Evolutionary conservation across 2,113 vertebrate genomes (phyloP).

Genomic region (Eulemur macaco): DNA sequence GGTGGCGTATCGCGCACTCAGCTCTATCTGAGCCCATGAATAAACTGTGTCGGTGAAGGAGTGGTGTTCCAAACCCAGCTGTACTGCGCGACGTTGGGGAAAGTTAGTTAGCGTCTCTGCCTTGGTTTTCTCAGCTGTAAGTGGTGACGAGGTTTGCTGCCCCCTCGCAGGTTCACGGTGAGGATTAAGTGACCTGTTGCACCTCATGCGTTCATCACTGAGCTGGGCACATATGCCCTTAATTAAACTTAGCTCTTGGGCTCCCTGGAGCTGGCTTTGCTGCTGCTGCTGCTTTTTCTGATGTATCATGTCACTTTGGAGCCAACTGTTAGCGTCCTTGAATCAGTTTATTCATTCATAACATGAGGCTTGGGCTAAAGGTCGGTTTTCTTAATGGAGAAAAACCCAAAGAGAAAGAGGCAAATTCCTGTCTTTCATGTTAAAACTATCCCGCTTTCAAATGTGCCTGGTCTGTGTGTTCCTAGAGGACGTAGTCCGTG

Average conservation of each 20-base stretch:
- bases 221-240: not conserved
- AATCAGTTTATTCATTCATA: not conserved
- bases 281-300: not conserved
- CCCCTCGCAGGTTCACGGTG: not conserved
- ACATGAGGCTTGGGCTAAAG: not conserved
- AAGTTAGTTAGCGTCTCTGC: not conserved
- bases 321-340: not conserved
- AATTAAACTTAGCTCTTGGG: not conserved
- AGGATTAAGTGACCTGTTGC: not conserved
- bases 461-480: not conserved
- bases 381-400: not conserved
- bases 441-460: not conserved
- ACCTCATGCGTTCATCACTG: rapidly evolving
- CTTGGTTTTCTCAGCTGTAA: not conserved
- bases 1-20: not conserved
- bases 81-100: rapidly evolving
- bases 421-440: not conserved
- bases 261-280: not conserved
- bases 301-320: not conserved
- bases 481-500: not conserved
- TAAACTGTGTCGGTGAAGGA: not conserved
- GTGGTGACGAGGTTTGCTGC: not conserved
- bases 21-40: not conserved
- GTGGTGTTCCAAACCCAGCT: not conserved
- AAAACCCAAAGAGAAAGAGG: not conserved